A percentile compares a stretch with the other conserved stretches of the same genome.
These are phyloP conservation scores for Pseudomyrmex gracilis DNA, from an alignment of 1,140 invertebrate species.

Conservation along the genomic window DNA sequence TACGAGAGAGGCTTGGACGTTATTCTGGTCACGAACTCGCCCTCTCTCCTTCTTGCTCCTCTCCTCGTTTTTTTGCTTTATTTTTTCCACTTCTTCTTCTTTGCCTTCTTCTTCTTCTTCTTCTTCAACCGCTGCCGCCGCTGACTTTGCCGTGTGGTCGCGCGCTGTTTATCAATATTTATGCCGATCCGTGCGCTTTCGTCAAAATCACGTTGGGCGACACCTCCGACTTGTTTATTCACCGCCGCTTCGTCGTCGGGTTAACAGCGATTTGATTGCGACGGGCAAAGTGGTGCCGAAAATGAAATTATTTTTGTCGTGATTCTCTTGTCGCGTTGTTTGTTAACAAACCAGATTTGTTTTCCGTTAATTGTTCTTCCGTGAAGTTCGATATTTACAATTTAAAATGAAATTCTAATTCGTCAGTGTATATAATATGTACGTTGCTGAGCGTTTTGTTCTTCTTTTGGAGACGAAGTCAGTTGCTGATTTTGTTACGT, in stretches of 20 bases:
- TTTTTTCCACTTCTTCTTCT: constrained; percentile 31
- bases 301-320: no score
- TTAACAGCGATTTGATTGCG: background rate
- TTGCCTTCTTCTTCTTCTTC: constrained; percentile 28
- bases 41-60: constrained; percentile 12
- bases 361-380: no score
- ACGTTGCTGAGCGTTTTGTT: no score
- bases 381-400: no score
- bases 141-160: background rate
- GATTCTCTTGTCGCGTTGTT: no score
- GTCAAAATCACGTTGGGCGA: constrained; percentile 1
- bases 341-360: no score
- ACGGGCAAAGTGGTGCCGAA: no score
- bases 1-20: constrained; percentile 62
- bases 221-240: background rate
- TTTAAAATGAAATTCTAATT: no score
- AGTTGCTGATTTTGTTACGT: no score
- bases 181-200: constrained; percentile 62
- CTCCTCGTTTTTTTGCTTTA: constrained; percentile 29
- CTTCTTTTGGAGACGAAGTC: no score
- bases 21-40: constrained; percentile 72
- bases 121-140: background rate
- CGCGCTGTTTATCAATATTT: constrained; percentile 66
- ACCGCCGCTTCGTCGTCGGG: background rate
- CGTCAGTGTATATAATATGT: no score